Evolutionary conservation across 1,140 invertebrate species (phyloP).

Genomic region (Hyphantria cunea): DNA sequence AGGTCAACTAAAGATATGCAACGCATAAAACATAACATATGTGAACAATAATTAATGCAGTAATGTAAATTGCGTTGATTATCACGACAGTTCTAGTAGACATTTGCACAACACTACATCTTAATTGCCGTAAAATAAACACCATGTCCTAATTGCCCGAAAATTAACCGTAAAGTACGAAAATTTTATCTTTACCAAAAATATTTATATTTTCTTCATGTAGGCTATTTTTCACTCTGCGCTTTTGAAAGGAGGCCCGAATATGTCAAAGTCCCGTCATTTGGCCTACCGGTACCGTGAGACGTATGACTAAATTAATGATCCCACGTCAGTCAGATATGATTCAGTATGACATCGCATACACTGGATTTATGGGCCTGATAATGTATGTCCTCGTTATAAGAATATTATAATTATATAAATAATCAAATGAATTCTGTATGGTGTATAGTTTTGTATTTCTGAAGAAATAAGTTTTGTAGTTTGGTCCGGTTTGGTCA

Average conservation of each 20-base stretch:
- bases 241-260: conserved; percentile 21
- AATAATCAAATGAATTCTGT: not conserved
- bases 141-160: conserved; percentile 7
- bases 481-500: too few species aligned
- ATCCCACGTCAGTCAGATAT: conserved; percentile 26
- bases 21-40: too few species aligned
- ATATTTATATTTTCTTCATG: conserved; percentile 21
- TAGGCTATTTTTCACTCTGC: conserved; percentile 8
- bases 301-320: conserved; percentile 28
- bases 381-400: conserved; percentile 19
- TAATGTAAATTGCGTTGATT: too few species aligned
- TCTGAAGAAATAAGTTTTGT: not conserved
- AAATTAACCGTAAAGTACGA: conserved; percentile 4
- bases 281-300: conserved; percentile 5
- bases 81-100: too few species aligned
- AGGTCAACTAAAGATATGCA: too few species aligned
- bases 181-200: conserved; percentile 22
- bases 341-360: conserved; percentile 30
- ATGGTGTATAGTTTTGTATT: not conserved
- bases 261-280: conserved; percentile 29
- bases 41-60: too few species aligned
- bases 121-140: too few species aligned
- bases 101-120: too few species aligned
- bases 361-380: conserved; percentile 21
- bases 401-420: conserved; percentile 12